Percentiles rank a stretch among this genome's conserved stretches.
These are phyloP conservation scores for Peromyscus attwateri DNA, from an alignment of 2,797 vertebrate genomes.

Conservation along the genomic window DNA sequence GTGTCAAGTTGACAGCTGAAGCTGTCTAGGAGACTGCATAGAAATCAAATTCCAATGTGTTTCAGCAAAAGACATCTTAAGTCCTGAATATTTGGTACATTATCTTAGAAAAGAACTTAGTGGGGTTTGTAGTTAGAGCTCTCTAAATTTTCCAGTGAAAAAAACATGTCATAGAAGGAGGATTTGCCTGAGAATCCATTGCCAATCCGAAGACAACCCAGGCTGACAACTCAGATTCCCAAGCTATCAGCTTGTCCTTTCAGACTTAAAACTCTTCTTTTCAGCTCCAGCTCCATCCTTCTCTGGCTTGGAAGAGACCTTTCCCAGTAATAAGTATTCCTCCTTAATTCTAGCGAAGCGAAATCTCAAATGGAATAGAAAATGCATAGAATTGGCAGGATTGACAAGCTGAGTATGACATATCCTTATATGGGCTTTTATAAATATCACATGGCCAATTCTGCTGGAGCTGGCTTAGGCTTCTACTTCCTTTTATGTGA, in stretches of 20 bases:
- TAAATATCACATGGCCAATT: conserved; percentile 34
- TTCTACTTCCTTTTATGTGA: conserved; percentile 19
- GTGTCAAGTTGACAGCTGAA: not conserved
- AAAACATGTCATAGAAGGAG: conserved; percentile 4
- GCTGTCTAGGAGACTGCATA: not conserved
- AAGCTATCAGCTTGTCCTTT: not conserved
- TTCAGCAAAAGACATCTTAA: not conserved
- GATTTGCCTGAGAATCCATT: conserved; percentile 12
- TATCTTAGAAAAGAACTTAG: conserved; percentile 31
- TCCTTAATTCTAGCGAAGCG: conserved; percentile 37
- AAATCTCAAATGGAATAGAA: conserved; percentile 47
- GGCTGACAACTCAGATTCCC: conserved; percentile 43
- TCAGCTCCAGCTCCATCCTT: not conserved
- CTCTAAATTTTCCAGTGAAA: conserved; percentile 60
- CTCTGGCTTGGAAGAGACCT: not conserved
- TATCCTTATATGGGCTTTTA: conserved; percentile 62
- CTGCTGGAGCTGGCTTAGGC: conserved; percentile 7
- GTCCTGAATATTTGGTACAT: conserved; percentile 43
- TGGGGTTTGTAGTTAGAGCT: not conserved
- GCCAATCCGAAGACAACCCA: not conserved
- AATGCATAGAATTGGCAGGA: conserved; percentile 37
- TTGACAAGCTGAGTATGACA: conserved; percentile 44
- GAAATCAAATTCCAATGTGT: conserved; percentile 52
- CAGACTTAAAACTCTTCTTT: not conserved
- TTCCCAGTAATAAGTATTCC: not conserved